A percentile compares a stretch with the other conserved stretches of the same genome.
Conservation (phyloP, 2,888 invertebrate species). For the Polymixis flavicincta region DNA sequence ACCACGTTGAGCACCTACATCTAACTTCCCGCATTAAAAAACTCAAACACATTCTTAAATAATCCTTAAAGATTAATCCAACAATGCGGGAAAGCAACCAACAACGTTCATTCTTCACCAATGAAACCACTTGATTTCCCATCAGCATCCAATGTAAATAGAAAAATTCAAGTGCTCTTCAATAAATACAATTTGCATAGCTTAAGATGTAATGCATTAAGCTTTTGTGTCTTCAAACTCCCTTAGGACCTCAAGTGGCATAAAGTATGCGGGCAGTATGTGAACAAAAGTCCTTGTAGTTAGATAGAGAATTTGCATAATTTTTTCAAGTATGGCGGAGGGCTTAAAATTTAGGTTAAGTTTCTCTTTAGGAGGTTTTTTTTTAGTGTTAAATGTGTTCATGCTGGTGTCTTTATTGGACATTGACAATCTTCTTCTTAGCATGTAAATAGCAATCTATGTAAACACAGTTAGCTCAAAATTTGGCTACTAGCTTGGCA, state of each 20-base stretch:
- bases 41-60: not conserved
- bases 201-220: slow-evolving; percentile 61
- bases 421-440: no score
- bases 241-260: slow-evolving; percentile 57
- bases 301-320: slow-evolving; percentile 75
- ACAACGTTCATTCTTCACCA: slow-evolving; percentile 22
- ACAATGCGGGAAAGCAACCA: slow-evolving; percentile 50
- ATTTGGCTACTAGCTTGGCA: no score
- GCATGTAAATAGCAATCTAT: no score
- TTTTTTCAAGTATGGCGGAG: slow-evolving; percentile 60
- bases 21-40: not conserved
- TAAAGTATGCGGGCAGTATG: slow-evolving; percentile 84
- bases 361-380: slow-evolving; percentile 25
- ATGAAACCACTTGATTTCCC: slow-evolving; percentile 57
- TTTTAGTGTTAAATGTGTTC: not conserved
- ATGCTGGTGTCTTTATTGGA: slow-evolving; percentile 35
- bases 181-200: slow-evolving; percentile 66
- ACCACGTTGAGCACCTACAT: not conserved
- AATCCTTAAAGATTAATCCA: slow-evolving; percentile 12
- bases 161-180: slow-evolving; percentile 61
- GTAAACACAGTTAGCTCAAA: no score
- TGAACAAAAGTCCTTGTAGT: slow-evolving; percentile 70
- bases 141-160: slow-evolving; percentile 59
- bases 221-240: slow-evolving; percentile 61
- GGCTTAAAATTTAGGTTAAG: slow-evolving; percentile 65